Evolutionary conservation across 2,888 invertebrate genomes (phyloP).

Genomic region (Notocelia uddmanniana): DNA sequence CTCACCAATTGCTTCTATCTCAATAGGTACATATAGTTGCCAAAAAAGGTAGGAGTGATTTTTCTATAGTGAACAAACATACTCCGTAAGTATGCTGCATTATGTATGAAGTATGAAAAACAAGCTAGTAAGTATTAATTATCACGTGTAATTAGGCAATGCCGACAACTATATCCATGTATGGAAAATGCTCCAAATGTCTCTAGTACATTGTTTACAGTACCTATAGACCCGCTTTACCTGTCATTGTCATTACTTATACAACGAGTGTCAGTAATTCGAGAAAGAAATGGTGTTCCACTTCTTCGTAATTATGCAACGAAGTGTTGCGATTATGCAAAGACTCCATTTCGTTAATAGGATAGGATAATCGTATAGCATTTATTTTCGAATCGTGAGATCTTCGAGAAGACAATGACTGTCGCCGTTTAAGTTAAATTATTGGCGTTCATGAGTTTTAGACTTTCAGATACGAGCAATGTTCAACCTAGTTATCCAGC

Average conservation of each 20-base stretch:
- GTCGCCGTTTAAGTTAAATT: background rate
- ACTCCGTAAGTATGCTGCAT: background rate
- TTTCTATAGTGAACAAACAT: background rate
- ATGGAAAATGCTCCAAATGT: background rate
- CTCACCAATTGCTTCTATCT: background rate
- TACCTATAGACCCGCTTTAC: slow-evolving; percentile 2
- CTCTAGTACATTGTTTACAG: slow-evolving; percentile 13
- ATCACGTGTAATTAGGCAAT: background rate
- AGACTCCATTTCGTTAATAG: background rate
- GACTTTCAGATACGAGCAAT: background rate
- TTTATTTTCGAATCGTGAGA: background rate
- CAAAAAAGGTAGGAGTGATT: background rate
- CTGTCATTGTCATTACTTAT: slow-evolving; percentile 9
- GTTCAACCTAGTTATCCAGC: too few relatives aligned
- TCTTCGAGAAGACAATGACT: background rate
- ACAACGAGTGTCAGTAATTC: slow-evolving; percentile 5
- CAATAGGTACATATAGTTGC: background rate
- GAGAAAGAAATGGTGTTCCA: slow-evolving; percentile 15
- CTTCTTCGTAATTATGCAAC: slow-evolving; percentile 29
- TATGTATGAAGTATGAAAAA: background rate
- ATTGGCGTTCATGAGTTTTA: background rate
- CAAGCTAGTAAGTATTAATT: background rate
- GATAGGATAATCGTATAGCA: background rate
- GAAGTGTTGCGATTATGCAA: background rate
- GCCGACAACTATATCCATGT: background rate